These are phyloP conservation scores for Ctena decussata DNA, from an alignment of 2,888 invertebrate genomes.

Conservation along the genomic window DNA sequence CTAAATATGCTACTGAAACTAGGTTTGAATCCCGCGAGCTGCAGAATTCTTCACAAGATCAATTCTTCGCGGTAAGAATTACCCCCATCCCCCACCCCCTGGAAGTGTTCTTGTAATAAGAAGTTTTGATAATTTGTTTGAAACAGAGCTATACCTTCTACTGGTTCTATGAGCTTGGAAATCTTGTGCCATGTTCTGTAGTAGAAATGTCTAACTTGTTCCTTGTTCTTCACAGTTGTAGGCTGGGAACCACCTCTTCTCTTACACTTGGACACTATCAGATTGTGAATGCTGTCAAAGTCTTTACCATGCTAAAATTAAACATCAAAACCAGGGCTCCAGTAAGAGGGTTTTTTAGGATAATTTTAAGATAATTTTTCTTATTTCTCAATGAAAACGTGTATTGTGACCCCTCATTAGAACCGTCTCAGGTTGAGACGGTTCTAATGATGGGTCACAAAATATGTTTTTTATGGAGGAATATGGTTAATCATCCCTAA, in stretches of 20 bases:
- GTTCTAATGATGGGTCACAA: neutral
- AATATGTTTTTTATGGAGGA: too few relatives aligned
- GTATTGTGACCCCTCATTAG: neutral
- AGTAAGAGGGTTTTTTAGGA: too few relatives aligned
- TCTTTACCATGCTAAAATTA: conserved; percentile 94
- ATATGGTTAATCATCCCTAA: too few relatives aligned
- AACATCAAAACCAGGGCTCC: too few relatives aligned
- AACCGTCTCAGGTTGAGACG: neutral
- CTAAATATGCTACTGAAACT: too few relatives aligned
- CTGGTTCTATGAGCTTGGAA: conserved; percentile 90
- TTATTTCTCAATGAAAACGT: neutral
- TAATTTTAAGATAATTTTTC: neutral
- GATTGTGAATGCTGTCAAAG: conserved; percentile 96
- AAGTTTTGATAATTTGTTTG: too few relatives aligned
- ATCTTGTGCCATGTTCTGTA: conserved; percentile 98
- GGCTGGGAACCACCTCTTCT: conserved; percentile 91
- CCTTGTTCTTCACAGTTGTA: conserved; percentile 93
- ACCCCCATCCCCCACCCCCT: too few relatives aligned
- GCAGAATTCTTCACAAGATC: too few relatives aligned
- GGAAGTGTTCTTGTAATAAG: too few relatives aligned
- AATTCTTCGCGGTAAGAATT: too few relatives aligned
- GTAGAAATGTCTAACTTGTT: conserved; percentile 98
- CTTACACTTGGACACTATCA: conserved; percentile 94
- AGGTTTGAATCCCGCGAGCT: too few relatives aligned
- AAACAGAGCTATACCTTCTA: too few relatives aligned